Percentiles rank a stretch among this genome's conserved stretches.
Evolutionary conservation across 2,888 invertebrate genomes (phyloP).

Genomic region (Platycheirus rosarum): DNA sequence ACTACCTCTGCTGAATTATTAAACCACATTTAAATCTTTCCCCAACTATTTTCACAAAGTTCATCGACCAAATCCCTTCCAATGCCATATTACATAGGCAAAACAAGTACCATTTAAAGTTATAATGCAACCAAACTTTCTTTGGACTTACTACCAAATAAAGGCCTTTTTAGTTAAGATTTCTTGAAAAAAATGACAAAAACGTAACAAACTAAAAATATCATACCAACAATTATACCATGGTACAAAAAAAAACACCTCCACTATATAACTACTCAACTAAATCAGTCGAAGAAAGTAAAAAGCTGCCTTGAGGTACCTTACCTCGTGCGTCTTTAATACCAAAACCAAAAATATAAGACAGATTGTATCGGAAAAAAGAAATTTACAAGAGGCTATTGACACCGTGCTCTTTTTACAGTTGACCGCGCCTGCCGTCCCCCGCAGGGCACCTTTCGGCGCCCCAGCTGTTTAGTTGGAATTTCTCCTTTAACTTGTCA

Average conservation of each 20-base stretch:
- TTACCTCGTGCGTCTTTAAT: slow-evolving; percentile 6
- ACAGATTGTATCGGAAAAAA: slow-evolving; percentile 72
- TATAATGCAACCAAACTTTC: slow-evolving; percentile 62
- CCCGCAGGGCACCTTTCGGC: background rate
- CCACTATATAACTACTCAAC: slow-evolving; percentile 47
- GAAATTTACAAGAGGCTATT: slow-evolving; percentile 66
- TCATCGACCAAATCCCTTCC: slow-evolving; percentile 50
- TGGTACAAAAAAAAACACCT: background rate
- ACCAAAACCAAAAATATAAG: slow-evolving; percentile 65
- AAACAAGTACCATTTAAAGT: slow-evolving; percentile 63
- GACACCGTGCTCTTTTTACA: slow-evolving; percentile 61
- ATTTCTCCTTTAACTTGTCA: slow-evolving; percentile 54
- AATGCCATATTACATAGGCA: slow-evolving; percentile 37
- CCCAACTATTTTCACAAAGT: slow-evolving; percentile 41
- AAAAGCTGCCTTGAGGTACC: slow-evolving; percentile 40
- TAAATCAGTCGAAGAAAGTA: slow-evolving; percentile 58
- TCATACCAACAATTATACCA: slow-evolving; percentile 12
- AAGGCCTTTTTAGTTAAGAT: slow-evolving; percentile 30
- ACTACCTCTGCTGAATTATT: background rate
- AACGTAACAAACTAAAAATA: slow-evolving; percentile 24
- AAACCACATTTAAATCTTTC: slow-evolving; percentile 25
- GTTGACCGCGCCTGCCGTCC: slow-evolving; percentile 22
- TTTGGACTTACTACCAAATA: slow-evolving; percentile 53
- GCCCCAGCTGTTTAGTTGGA: slow-evolving; percentile 5
- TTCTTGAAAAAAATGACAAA: slow-evolving; percentile 39